Evolutionary conservation across 2,888 invertebrate species (phyloP), one percentile per base, ranked within the genome.

Genomic region (Bedellia somnulentella): DNA sequence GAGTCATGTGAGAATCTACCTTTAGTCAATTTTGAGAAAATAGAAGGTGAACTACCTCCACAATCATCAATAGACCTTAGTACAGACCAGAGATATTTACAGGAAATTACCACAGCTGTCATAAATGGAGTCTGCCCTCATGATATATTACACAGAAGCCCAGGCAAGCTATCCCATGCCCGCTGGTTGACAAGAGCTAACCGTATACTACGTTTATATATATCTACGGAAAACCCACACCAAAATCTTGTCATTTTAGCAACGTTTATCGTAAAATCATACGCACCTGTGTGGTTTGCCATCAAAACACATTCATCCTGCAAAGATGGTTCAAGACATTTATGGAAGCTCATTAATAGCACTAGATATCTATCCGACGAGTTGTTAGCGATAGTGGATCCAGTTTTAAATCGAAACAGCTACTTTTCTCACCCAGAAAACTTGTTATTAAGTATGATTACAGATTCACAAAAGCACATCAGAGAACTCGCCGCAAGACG

Each of bases 341-440:
- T 33, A 13, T 24, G 8, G 8, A 13, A 10, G 8, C 16, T 27
- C 8, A 33, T 30, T 15, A 10, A 25, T 5, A 12, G 21, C 3
- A 23, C 30, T 15, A 21, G 27, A 9, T 33, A 33, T 13, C 30
- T 33, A 5, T 14, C 33, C 10, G 24, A 9, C 12, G 16, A 30
- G n/a, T 27, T 33, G 5, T 27, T 16, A 25, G 13, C n/a, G 5
- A 16, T 26, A 13, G 12, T 35, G 2, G 35, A 35, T 24, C 31
- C 29, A 11, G 35, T 30, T 34, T 36, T 35, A 16, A 15, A 13
- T 27, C 17, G 29, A 32, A 43, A 44, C 18, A 15, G 33, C 16
- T 41, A 39, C 31, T 48, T 42, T 34, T 46, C 42, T 5, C 45
- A 49, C 33, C 38, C 41, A 3, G 47, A 48, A 37, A 48, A 44